phyloP scores from a whole-genome alignment of 2,797 vertebrate species.

The Pachyuromys duprasi region DNA sequence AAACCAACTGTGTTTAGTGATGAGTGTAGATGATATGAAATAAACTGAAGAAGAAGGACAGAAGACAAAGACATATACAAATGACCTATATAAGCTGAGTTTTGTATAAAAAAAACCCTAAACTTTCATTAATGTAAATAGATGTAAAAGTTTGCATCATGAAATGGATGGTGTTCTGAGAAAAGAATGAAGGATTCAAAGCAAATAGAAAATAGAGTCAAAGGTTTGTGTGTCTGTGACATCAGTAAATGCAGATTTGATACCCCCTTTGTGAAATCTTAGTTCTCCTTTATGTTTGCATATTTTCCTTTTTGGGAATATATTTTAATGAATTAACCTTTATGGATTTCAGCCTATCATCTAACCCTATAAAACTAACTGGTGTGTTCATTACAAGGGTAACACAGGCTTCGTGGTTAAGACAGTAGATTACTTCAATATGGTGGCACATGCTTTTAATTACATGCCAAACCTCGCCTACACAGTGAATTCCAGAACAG shows the following conservation, averaged over 20 bases:
- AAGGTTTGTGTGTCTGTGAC: not conserved
- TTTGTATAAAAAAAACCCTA: constrained; percentile 8
- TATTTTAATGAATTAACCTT: not conserved
- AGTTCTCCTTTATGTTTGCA: not conserved
- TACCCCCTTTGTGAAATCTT: not conserved
- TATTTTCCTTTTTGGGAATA: not conserved
- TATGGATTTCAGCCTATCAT: not conserved
- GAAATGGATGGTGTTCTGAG: constrained; percentile 6
- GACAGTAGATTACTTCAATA: not conserved
- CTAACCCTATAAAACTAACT: not conserved
- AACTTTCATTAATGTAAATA: not conserved
- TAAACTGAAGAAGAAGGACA: constrained; percentile 47
- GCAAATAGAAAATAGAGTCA: not conserved
- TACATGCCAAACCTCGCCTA: not conserved
- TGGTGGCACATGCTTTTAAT: not conserved
- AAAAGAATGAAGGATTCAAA: not conserved
- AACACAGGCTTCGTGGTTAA: not conserved
- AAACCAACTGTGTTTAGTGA: constrained; percentile 54
- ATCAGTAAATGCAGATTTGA: not conserved
- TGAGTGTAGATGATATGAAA: not conserved
- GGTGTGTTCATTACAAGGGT: not conserved
- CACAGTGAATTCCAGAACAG: not conserved
- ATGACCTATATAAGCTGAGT: constrained; percentile 26
- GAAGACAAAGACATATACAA: not conserved
- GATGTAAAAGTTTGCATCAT: not conserved